Conservation (phyloP, 2,113 vertebrate genomes). For the Lepus americanus region DNA sequence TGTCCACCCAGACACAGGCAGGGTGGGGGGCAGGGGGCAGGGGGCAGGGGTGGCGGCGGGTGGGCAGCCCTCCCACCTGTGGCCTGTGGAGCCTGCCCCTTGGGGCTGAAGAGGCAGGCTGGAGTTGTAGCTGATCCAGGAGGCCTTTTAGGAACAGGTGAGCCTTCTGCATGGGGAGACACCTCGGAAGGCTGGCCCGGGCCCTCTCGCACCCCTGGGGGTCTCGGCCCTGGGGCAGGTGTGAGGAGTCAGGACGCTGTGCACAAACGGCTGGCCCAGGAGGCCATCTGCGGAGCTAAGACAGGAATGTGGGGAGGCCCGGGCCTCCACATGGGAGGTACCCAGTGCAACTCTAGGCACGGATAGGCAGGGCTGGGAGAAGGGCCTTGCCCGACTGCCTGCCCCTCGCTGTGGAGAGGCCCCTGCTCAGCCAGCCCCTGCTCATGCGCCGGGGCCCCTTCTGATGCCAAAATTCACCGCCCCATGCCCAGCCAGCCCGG, state of each 20-base stretch:
- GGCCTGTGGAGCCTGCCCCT: neutral
- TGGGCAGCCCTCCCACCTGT: neutral
- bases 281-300: neutral
- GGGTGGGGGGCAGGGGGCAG: neutral
- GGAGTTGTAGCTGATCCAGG: neutral
- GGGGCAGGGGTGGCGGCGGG: neutral
- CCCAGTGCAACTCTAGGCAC: neutral
- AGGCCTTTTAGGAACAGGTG: conserved; percentile 23
- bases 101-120: neutral
- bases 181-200: neutral
- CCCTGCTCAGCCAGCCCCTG: neutral
- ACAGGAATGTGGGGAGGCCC: neutral
- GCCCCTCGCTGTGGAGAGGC: neutral
- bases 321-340: neutral
- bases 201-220: neutral
- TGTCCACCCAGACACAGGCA: conserved; percentile 71
- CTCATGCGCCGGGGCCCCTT: neutral
- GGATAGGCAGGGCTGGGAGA: neutral
- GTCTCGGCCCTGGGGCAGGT: neutral
- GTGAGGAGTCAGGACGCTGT: neutral
- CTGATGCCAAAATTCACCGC: no score
- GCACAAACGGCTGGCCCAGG: neutral
- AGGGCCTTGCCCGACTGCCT: conserved; percentile 12
- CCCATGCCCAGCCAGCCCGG: neutral
- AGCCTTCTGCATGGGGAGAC: neutral